These are phyloP conservation scores for Arion vulgaris DNA, from an alignment of 1,140 invertebrate species.

Conservation along the genomic window DNA sequence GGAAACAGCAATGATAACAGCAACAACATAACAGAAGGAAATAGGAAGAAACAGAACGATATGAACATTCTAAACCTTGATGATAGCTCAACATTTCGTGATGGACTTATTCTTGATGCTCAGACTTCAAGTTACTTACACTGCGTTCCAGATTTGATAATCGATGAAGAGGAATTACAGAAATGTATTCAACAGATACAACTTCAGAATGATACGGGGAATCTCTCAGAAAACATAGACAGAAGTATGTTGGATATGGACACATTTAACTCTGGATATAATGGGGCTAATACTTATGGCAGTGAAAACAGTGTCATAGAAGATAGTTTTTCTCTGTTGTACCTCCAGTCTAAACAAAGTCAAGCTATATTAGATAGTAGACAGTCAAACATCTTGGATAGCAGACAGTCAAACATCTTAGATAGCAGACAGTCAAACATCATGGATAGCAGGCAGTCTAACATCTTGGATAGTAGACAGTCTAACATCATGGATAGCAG, in stretches of 20 bases:
- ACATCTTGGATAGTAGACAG: not conserved
- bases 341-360: not conserved
- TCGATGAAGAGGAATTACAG: conserved; percentile 29
- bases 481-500: conserved; percentile 4
- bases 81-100: conserved; percentile 20
- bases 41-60: not conserved
- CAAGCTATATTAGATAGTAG: not conserved
- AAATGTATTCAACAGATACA: conserved; percentile 37
- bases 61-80: conserved; percentile 12
- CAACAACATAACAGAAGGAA: not conserved
- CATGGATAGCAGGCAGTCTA: too few species aligned
- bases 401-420: not conserved
- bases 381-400: conserved; percentile 7
- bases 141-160: not conserved
- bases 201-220: conserved; percentile 8
- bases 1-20: not conserved
- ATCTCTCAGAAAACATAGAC: not conserved
- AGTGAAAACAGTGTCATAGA: not conserved
- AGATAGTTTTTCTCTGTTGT: not conserved
- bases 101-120: conserved; percentile 26
- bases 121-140: not conserved
- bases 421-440: not conserved
- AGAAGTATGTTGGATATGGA: not conserved
- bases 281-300: not conserved
- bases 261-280: not conserved